Evolutionary conservation across 2,797 vertebrate genomes (phyloP).

Genomic region (Octomys mimax): DNA sequence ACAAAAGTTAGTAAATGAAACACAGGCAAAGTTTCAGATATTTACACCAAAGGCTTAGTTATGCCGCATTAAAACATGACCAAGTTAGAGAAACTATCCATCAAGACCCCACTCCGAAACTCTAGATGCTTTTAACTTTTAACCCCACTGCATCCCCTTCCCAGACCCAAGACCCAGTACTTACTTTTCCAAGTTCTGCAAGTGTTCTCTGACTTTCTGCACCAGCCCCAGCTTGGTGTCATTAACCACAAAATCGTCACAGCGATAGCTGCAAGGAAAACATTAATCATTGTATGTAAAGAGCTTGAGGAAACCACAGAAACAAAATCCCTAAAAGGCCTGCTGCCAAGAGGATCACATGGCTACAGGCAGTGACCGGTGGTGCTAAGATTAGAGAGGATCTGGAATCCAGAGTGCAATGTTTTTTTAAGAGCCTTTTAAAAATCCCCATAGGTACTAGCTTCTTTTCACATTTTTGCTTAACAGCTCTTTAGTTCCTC

Average conservation of each 20-base stretch:
- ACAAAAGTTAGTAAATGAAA: constrained; percentile 51
- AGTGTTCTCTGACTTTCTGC: constrained; percentile 97
- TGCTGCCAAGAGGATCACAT: not conserved
- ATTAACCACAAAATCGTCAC: constrained; percentile 99
- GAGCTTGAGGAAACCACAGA: constrained; percentile 59
- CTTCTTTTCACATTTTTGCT: constrained; percentile 71
- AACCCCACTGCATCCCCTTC: not conserved
- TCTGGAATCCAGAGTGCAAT: constrained; percentile 64
- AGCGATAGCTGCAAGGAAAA: constrained; percentile 94
- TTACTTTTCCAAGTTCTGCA: constrained; percentile 99
- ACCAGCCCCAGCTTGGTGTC: constrained; percentile 97
- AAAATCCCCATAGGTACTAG: constrained; percentile 52
- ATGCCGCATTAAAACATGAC: constrained; percentile 38
- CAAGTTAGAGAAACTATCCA: constrained; percentile 13
- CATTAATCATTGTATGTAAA: constrained; percentile 65
- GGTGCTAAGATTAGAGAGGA: constrained; percentile 43
- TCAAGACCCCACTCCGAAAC: constrained; percentile 45
- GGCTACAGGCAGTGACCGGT: not conserved
- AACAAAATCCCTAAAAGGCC: constrained; percentile 65
- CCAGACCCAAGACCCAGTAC: constrained; percentile 80
- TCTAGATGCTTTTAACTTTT: not conserved
- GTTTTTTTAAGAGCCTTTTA: constrained; percentile 51
- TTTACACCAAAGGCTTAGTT: constrained; percentile 41
- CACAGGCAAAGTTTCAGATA: constrained; percentile 36
- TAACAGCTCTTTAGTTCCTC: constrained; percentile 62